Percentiles rank a stretch among this genome's conserved stretches.
Evolutionary conservation across 1,140 invertebrate genomes (phyloP).

Genomic region (Phocides pigmalion): DNA sequence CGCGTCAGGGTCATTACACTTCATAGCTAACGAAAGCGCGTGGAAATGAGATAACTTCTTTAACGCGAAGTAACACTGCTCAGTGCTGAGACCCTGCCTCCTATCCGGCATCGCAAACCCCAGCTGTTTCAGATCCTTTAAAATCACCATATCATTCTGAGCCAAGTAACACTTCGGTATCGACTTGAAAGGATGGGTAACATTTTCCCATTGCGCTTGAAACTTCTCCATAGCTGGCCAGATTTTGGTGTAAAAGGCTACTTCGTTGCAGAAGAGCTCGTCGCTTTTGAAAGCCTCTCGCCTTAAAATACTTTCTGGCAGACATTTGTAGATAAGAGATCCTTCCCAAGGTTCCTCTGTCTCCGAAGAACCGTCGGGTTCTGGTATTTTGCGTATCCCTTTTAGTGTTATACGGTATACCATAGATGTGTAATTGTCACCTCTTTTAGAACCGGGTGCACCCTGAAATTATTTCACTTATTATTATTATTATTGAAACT

Average conservation of each 20-base stretch:
- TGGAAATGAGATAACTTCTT: slow-evolving; percentile 87
- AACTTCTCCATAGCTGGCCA: slow-evolving; percentile 86
- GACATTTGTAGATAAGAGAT: slow-evolving; percentile 88
- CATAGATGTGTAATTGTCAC: slow-evolving; percentile 90
- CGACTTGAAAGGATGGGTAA: slow-evolving; percentile 82
- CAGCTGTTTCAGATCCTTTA: slow-evolving; percentile 85
- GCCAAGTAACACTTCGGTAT: slow-evolving; percentile 88
- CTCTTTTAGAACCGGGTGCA: slow-evolving; percentile 87
- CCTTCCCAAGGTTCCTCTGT: slow-evolving; percentile 83
- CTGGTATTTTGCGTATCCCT: slow-evolving; percentile 79
- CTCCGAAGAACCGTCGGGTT: slow-evolving; percentile 61
- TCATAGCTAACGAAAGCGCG: slow-evolving; percentile 87
- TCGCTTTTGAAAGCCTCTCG: slow-evolving; percentile 89
- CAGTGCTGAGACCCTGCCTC: slow-evolving; percentile 85
- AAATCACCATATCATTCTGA: slow-evolving; percentile 85
- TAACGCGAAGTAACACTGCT: slow-evolving; percentile 85
- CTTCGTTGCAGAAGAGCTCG: slow-evolving; percentile 88
- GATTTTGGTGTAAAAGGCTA: slow-evolving; percentile 88
- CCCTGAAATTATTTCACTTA: slow-evolving; percentile 72
- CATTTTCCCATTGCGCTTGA: slow-evolving; percentile 76
- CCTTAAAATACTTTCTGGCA: slow-evolving; percentile 86
- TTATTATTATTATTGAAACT: too few species aligned
- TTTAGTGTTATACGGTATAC: slow-evolving; percentile 86
- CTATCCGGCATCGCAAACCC: slow-evolving; percentile 89
- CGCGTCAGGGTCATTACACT: slow-evolving; percentile 85